Percentiles rank a stretch among this genome's conserved stretches.
Conservation (phyloP, 2,888 invertebrate genomes). For the Dione juno region DNA sequence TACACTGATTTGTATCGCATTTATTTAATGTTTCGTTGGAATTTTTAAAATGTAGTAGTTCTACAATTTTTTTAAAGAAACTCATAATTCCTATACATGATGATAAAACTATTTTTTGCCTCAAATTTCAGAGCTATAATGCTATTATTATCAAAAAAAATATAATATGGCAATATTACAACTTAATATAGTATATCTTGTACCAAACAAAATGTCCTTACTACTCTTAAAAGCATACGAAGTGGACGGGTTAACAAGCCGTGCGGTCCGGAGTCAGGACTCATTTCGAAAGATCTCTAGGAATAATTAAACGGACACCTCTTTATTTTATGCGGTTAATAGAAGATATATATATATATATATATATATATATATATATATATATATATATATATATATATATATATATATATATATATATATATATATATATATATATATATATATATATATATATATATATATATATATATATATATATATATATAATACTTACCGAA, state of each 20-base stretch:
- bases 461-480: too few relatives aligned
- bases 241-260: conserved; percentile 30
- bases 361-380: background rate
- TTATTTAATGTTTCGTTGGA: background rate
- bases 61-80: too few relatives aligned
- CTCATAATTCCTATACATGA: too few relatives aligned
- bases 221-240: conserved; percentile 10
- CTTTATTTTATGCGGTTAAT: conserved; percentile 18
- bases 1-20: background rate
- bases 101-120: too few relatives aligned
- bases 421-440: too few relatives aligned
- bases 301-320: conserved; percentile 31
- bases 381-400: background rate
- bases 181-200: background rate
- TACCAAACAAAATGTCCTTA: background rate
- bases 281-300: conserved; percentile 25
- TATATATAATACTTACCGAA: too few relatives aligned
- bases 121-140: too few relatives aligned
- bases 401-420: too few relatives aligned
- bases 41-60: background rate
- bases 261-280: conserved; percentile 27
- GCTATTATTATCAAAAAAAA: background rate
- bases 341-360: conserved; percentile 5
- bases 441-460: too few relatives aligned
- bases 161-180: background rate